Base-by-base conservation (phyloP, 1,140 invertebrate species). In the Sycophaga agraensis region DNA sequence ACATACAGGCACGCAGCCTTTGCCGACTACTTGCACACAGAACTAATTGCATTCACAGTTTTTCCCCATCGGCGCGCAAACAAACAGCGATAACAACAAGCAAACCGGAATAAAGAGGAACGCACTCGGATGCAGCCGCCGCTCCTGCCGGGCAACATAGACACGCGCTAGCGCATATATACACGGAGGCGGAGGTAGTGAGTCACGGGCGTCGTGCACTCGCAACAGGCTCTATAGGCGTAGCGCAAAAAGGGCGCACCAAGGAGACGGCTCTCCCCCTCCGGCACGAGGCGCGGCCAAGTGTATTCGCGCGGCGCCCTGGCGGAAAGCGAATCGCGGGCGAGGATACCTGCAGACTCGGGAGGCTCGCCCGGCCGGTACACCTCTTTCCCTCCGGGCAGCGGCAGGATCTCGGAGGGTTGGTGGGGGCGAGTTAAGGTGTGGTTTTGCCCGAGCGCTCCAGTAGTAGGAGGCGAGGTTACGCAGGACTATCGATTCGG, bases 401-500 rank as follows among this genome's bases (percentile, higher is more conserved):
- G n/a, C n/a, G n/a, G n/a, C n/a, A n/a, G n/a, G n/a, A n/a, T n/a
- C n/a, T n/a, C n/a, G n/a, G n/a, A n/a, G n/a, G n/a, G n/a, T n/a
- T n/a, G n/a, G n/a, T n/a, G n/a, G 6, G 42, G 8, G 8, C 8
- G 40, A 26, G 3, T 48, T n/a, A 49, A 59, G 46, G 48, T 51
- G 48, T 59, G 48, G 57, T 51, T 59, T 31, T 11, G 19, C 26
- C 24, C 1, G 2, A 24, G 4, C 4, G 21, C 39, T 7, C 6
- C 11, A 2, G 11, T 42, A 12, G 43, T n/a, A 28, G 26, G 22
- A 17, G 24, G 16, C 17, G 31, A 49, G 16, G 46, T 49, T 37
- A 7, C 3, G 21, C 16, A 35, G 48, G 17, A 21, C 39, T 59
- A 59, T 59, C 48, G 57, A 59, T 59, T 59, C 8, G n/a, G n/a